phyloP scores from a whole-genome alignment of 1,140 invertebrate genomes.

The Drosophila setifemur region DNA sequence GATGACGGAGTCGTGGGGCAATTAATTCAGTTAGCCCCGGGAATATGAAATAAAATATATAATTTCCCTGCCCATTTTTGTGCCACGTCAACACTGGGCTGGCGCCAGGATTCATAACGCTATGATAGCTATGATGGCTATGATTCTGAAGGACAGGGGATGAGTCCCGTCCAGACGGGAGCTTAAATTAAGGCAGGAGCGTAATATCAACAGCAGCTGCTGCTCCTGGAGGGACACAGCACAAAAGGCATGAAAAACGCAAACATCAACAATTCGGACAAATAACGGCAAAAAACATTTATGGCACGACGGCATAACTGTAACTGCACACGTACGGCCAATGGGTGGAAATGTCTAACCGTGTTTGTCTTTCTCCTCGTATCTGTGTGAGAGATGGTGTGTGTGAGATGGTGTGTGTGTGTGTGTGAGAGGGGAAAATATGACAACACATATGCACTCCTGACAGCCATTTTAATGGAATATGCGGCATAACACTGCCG shows the following conservation, averaged over 20 bases:
- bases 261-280: constrained; percentile 79
- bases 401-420: constrained; percentile 12
- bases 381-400: constrained; percentile 17
- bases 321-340: constrained; percentile 56
- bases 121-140: constrained; percentile 33
- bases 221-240: neutral
- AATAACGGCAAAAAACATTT: constrained; percentile 71
- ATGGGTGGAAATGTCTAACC: constrained; percentile 19
- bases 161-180: neutral
- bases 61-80: constrained; percentile 69
- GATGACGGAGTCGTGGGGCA: constrained; percentile 27
- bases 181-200: constrained; percentile 54
- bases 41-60: constrained; percentile 77
- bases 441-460: constrained; percentile 73
- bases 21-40: constrained; percentile 59
- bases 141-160: constrained; percentile 16
- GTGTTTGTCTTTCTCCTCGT: neutral
- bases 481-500: constrained; percentile 47
- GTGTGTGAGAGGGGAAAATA: constrained; percentile 51
- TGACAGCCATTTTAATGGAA: constrained; percentile 81
- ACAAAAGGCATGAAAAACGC: constrained; percentile 66
- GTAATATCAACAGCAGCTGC: constrained; percentile 44
- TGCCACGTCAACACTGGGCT: constrained; percentile 75
- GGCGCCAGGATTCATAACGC: constrained; percentile 31
- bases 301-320: constrained; percentile 57